A percentile compares a stretch with the other conserved stretches of the same genome.
phyloP scores from a whole-genome alignment of 2,113 vertebrate genomes.

The Indri indri region DNA sequence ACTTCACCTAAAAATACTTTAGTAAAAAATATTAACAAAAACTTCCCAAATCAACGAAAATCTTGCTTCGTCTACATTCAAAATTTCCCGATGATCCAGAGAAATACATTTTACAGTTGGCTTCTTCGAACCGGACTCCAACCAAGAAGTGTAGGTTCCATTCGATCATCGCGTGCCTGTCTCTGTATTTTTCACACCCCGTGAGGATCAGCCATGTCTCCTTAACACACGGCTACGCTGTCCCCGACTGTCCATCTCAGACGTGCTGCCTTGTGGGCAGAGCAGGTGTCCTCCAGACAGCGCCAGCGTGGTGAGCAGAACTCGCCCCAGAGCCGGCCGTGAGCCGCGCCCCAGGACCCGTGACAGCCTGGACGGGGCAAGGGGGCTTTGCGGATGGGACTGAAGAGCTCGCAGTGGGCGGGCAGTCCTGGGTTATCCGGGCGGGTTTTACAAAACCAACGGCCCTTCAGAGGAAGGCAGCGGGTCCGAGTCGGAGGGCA shows the following conservation, averaged over 20 bases:
- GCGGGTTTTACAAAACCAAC: accelerated
- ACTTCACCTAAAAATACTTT: not conserved
- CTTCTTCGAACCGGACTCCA: not conserved
- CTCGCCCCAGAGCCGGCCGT: accelerated
- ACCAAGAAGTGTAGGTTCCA: accelerated
- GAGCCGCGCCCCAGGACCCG: accelerated
- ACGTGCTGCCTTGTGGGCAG: not conserved
- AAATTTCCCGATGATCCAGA: not conserved
- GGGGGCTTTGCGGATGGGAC: not conserved
- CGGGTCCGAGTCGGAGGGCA: not conserved
- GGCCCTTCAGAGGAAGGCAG: not conserved
- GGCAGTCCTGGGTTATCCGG: accelerated
- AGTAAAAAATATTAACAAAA: not conserved
- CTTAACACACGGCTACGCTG: accelerated
- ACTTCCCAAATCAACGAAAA: not conserved
- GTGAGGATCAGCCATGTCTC: too few species aligned
- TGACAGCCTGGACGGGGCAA: accelerated
- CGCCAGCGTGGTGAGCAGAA: accelerated
- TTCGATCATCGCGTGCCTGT: accelerated
- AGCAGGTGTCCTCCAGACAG: accelerated
- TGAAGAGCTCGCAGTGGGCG: not conserved
- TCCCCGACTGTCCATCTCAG: not conserved
- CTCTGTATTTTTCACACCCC: too few species aligned
- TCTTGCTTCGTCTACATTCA: not conserved
- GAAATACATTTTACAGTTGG: not conserved